Evolutionary conservation across 2,113 vertebrate species (phyloP).

Genomic region (Arvicanthis niloticus): DNA sequence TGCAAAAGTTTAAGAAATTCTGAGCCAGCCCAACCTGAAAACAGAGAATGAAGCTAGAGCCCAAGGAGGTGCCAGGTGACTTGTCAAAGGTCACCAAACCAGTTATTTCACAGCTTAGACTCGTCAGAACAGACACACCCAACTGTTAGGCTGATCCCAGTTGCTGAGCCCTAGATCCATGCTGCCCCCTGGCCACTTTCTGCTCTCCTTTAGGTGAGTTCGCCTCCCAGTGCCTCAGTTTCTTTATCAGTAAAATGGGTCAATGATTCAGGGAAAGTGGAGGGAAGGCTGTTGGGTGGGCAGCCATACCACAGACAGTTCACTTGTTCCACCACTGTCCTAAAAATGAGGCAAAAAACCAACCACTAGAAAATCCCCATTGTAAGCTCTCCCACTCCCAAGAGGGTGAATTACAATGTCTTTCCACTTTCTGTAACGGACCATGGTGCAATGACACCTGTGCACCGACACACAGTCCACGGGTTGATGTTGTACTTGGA

Average conservation of each 20-base stretch:
- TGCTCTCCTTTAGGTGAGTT: background rate
- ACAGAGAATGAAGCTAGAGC: background rate
- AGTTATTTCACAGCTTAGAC: background rate
- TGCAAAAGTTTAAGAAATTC: constrained; percentile 13
- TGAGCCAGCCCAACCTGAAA: background rate
- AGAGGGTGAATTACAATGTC: background rate
- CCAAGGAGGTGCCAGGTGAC: background rate
- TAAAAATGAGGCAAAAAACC: background rate
- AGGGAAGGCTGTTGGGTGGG: too few relatives aligned
- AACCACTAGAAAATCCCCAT: background rate
- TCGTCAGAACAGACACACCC: background rate
- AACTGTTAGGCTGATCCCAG: background rate
- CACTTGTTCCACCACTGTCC: background rate
- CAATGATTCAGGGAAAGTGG: background rate
- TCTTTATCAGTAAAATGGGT: constrained; percentile 5
- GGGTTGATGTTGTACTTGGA: background rate
- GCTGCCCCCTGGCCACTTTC: background rate
- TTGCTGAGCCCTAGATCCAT: background rate
- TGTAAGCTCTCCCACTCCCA: background rate
- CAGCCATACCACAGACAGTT: background rate
- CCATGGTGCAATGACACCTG: background rate
- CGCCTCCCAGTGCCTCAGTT: background rate
- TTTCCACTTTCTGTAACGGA: background rate
- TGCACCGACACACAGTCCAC: background rate
- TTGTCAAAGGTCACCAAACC: accelerated